Conservation (phyloP, 1,140 invertebrate genomes). For the Holcopasites calliopsidis region DNA sequence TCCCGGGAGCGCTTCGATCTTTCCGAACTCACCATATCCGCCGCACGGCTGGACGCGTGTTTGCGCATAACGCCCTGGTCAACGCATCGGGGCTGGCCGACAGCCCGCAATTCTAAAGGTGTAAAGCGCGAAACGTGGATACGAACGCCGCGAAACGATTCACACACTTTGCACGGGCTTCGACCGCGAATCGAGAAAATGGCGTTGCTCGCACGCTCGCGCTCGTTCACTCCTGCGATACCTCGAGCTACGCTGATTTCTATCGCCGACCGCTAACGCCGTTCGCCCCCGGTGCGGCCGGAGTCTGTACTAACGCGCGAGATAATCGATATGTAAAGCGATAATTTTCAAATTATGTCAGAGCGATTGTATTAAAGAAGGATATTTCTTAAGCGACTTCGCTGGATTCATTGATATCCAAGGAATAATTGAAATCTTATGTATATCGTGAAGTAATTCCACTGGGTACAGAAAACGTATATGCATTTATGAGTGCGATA, state of each 20-base stretch:
- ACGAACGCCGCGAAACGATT: slow-evolving; percentile 17
- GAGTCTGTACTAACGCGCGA: neutral
- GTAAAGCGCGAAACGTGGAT: slow-evolving; percentile 14
- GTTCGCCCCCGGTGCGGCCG: neutral
- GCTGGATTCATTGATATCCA: neutral
- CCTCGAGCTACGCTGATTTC: slow-evolving; percentile 33
- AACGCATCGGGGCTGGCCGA: slow-evolving; percentile 5
- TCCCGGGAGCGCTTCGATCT: slow-evolving; percentile 48
- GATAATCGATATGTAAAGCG: neutral
- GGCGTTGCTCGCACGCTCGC: slow-evolving; percentile 48
- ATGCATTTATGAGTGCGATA: too few relatives aligned
- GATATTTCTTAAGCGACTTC: neutral
- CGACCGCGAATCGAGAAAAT: slow-evolving; percentile 56
- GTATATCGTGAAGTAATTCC: too few relatives aligned
- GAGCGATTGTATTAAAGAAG: neutral
- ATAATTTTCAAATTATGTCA: neutral
- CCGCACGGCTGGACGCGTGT: slow-evolving; percentile 52
- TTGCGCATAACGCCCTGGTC: slow-evolving; percentile 44
- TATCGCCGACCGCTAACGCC: neutral
- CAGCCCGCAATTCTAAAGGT: slow-evolving; percentile 18
- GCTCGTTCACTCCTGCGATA: slow-evolving; percentile 32
- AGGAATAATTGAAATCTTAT: too few relatives aligned
- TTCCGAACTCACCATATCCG: slow-evolving; percentile 58
- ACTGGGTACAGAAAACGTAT: too few relatives aligned
- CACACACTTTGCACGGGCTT: slow-evolving; percentile 40